These are phyloP conservation scores for Muraenolepis orangiensis DNA, from an alignment of 2,797 vertebrate species.

Conservation along the genomic window DNA sequence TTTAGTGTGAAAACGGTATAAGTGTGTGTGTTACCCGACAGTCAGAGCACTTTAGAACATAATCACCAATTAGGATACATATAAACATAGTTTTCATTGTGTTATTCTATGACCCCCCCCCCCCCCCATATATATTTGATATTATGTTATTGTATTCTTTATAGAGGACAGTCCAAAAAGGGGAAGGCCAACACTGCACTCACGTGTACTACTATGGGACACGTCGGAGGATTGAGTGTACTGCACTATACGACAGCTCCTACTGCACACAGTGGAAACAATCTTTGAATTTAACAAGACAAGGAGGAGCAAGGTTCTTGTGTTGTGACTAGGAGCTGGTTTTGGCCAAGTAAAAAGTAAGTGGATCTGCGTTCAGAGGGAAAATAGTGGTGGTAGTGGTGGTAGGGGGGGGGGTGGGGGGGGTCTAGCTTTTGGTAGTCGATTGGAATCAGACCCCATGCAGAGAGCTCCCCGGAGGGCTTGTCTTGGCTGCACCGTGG, in stretches of 20 bases:
- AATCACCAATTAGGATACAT: too few relatives aligned
- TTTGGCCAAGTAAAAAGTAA: conserved; percentile 2
- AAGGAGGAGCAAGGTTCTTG: background rate
- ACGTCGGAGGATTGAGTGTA: too few relatives aligned
- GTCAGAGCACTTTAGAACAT: too few relatives aligned
- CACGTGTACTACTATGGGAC: too few relatives aligned
- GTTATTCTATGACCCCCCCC: background rate
- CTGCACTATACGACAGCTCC: background rate
- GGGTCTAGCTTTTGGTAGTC: conserved; percentile 63
- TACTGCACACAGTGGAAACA: background rate
- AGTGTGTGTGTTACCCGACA: too few relatives aligned
- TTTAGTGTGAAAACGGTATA: too few relatives aligned
- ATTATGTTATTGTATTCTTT: too few relatives aligned
- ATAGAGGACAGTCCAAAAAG: too few relatives aligned
- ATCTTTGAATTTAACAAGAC: background rate
- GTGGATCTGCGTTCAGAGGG: background rate
- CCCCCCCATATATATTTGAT: too few relatives aligned
- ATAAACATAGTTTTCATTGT: too few relatives aligned
- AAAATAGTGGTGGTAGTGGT: conserved; percentile 21
- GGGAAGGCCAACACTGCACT: too few relatives aligned
- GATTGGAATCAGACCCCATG: conserved; percentile 69
- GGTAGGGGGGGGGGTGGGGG: conserved; percentile 33
- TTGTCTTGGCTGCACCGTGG: conserved; percentile 70
- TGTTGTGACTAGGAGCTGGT: conserved; percentile 5
- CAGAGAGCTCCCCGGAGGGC: conserved; percentile 65